These are phyloP conservation scores for Drosophila ironensis DNA, from an alignment of 1,140 invertebrate species.

Conservation along the genomic window DNA sequence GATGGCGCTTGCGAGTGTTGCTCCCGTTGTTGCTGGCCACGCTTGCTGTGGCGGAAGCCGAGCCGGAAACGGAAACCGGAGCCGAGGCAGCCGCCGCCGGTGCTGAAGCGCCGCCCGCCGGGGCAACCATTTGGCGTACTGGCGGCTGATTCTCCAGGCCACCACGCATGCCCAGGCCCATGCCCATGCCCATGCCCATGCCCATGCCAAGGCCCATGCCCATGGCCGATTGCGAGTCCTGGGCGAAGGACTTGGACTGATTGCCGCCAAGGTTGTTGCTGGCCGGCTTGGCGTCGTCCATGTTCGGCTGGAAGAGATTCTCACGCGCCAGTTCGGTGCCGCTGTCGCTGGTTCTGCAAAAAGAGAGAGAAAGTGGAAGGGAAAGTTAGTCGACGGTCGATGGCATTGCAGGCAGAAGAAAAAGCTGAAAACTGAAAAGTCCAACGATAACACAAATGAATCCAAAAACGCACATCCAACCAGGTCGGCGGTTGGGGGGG, in stretches of 20 bases:
- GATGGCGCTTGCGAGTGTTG: slow-evolving; percentile 51
- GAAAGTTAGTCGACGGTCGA: slow-evolving; percentile 58
- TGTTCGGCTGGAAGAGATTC: slow-evolving; percentile 78
- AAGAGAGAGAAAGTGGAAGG: slow-evolving; percentile 69
- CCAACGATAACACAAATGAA: too few relatives aligned
- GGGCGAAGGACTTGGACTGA: too few relatives aligned
- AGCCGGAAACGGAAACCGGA: slow-evolving; percentile 16
- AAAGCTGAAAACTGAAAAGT: background rate
- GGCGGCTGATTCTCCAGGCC: slow-evolving; percentile 60
- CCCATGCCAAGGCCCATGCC: too few relatives aligned
- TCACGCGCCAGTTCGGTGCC: slow-evolving; percentile 76
- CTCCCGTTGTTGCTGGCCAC: slow-evolving; percentile 5
- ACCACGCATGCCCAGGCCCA: too few relatives aligned
- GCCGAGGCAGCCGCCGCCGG: slow-evolving; percentile 6
- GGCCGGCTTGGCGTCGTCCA: slow-evolving; percentile 69
- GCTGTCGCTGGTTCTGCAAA: slow-evolving; percentile 60
- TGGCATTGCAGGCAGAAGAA: slow-evolving; percentile 2
- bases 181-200: too few relatives aligned
- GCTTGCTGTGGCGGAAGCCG: slow-evolving; percentile 14
- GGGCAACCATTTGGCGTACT: slow-evolving; percentile 4
- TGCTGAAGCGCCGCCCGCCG: slow-evolving; percentile 16
- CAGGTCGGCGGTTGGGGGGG: too few relatives aligned
- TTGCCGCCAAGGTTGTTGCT: slow-evolving; percentile 34
- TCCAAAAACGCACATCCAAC: too few relatives aligned
- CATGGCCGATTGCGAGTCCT: too few relatives aligned